A percentile compares a stretch with the other conserved stretches of the same genome.
Conservation (phyloP, 2,113 vertebrate genomes). For the Podocnemis expansa region DNA sequence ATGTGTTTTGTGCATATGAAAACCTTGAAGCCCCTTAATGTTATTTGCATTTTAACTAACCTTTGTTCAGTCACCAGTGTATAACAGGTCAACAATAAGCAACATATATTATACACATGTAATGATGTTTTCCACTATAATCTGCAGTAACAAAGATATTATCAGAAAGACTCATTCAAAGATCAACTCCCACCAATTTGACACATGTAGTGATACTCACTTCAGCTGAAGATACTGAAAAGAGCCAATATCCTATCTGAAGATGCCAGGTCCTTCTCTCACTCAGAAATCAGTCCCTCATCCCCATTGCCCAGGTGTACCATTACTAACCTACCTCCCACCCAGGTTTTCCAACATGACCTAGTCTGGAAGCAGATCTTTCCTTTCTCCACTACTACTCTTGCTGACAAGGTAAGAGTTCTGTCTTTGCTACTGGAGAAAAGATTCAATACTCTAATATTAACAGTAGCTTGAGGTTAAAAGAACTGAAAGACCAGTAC, state of each 20-base stretch:
- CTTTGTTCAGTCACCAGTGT: background rate
- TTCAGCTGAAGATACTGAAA: background rate
- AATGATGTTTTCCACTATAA: background rate
- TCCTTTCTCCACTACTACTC: background rate
- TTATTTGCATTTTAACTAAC: background rate
- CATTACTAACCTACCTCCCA: background rate
- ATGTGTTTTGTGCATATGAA: background rate
- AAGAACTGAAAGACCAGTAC: background rate
- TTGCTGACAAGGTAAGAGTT: background rate
- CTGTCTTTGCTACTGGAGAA: background rate
- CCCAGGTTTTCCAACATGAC: background rate
- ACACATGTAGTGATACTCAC: background rate
- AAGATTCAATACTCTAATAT: background rate
- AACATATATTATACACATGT: background rate
- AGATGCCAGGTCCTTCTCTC: background rate
- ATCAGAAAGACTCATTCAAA: background rate
- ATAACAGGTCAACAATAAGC: background rate
- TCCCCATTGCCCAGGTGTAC: background rate
- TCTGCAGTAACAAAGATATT: background rate
- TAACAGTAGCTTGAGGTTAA: background rate
- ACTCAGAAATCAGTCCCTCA: background rate
- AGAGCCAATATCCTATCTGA: background rate
- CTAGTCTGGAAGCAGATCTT: background rate
- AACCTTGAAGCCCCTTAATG: background rate
- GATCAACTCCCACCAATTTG: background rate